phyloP scores from a whole-genome alignment of 2,888 invertebrate genomes.

The Lathronympha strigana region DNA sequence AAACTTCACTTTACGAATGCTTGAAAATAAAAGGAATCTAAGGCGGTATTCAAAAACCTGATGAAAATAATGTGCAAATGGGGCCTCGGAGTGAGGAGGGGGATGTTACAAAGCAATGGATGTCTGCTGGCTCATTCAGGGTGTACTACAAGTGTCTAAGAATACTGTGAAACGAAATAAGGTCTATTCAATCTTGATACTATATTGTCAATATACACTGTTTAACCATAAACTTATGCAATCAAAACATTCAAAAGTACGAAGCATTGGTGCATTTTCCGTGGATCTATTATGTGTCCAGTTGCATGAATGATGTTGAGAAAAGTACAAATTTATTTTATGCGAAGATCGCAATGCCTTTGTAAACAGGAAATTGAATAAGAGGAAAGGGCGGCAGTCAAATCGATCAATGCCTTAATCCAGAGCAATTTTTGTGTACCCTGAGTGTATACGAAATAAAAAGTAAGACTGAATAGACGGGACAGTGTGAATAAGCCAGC shows the following conservation, averaged over 20 bases:
- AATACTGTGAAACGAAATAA: neutral
- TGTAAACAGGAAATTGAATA: too few species aligned
- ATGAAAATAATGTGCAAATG: conserved; percentile 78
- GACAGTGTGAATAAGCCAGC: conserved; percentile 58
- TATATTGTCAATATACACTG: neutral
- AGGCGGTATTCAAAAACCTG: conserved; percentile 58
- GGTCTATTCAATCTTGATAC: conserved; percentile 1
- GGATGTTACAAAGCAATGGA: conserved; percentile 63
- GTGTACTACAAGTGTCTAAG: conserved; percentile 2
- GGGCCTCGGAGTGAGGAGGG: conserved; percentile 76
- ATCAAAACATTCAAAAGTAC: too few species aligned
- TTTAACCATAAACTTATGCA: too few species aligned
- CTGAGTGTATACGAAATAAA: neutral
- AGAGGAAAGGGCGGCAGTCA: too few species aligned
- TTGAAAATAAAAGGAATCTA: conserved; percentile 55
- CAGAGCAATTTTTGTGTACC: neutral
- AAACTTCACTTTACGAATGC: conserved; percentile 52
- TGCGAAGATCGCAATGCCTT: too few species aligned
- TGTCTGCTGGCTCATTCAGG: conserved; percentile 66
- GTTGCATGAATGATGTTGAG: too few species aligned
- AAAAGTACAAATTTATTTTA: too few species aligned
- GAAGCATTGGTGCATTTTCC: too few species aligned
- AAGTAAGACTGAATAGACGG: neutral
- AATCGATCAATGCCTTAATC: too few species aligned
- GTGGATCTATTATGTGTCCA: too few species aligned